A percentile compares a stretch with the other conserved stretches of the same genome.
Evolutionary conservation across 2,888 invertebrate species (phyloP).

Genomic region (Leptinotarsa juncta): DNA sequence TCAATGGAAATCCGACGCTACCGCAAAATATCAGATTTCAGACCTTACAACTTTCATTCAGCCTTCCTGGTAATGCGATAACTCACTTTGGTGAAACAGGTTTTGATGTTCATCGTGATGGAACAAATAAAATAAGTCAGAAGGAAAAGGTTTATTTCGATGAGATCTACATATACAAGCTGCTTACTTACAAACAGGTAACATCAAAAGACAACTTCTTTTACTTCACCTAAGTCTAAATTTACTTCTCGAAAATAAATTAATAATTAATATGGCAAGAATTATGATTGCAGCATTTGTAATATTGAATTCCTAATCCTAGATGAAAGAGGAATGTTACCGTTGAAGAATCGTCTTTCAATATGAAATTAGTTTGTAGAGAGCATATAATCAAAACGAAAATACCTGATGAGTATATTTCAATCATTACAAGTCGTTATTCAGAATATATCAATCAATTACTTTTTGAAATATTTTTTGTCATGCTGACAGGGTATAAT

Average conservation of each 20-base stretch:
- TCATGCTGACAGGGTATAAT: too few species aligned
- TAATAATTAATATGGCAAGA: slow-evolving; percentile 45
- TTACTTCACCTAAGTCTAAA: slow-evolving; percentile 42
- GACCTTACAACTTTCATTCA: too few species aligned
- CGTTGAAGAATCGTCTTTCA: neutral
- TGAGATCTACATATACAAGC: slow-evolving; percentile 50
- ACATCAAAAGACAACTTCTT: slow-evolving; percentile 46
- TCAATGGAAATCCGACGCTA: too few species aligned
- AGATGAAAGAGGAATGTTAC: neutral
- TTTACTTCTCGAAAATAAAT: slow-evolving; percentile 38
- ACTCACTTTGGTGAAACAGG: neutral
- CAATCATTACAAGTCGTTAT: too few species aligned
- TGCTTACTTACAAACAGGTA: slow-evolving; percentile 48
- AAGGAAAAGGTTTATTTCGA: slow-evolving; percentile 47
- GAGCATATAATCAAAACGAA: too few species aligned
- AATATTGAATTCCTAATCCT: slow-evolving; percentile 24
- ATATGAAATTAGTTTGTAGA: neutral
- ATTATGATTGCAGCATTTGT: slow-evolving; percentile 38
- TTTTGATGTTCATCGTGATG: neutral
- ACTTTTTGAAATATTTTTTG: too few species aligned
- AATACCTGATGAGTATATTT: too few species aligned
- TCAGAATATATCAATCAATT: too few species aligned
- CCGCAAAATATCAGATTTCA: too few species aligned
- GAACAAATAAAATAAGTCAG: slow-evolving; percentile 33
- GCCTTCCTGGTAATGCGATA: neutral